These are phyloP conservation scores for Micropoecilia bifurca DNA, from an alignment of 2,797 vertebrate species.

Conservation along the genomic window DNA sequence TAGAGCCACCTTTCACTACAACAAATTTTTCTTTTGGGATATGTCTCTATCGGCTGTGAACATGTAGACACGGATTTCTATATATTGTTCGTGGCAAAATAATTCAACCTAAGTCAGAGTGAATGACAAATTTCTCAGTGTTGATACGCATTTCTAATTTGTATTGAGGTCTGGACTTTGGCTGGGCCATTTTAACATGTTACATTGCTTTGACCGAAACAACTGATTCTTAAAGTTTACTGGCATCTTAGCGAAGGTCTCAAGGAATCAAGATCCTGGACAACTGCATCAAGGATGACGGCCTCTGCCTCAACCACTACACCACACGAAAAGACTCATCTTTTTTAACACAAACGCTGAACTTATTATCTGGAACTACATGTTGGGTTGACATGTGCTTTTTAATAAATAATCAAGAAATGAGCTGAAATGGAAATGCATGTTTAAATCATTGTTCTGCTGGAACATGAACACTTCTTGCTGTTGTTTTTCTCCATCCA, in stretches of 20 bases:
- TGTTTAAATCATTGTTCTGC: background rate
- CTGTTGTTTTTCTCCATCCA: background rate
- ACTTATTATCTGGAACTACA: background rate
- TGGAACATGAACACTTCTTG: background rate
- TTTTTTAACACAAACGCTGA: background rate
- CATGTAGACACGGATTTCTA: background rate
- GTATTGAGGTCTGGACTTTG: background rate
- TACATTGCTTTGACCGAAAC: background rate
- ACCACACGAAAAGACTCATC: background rate
- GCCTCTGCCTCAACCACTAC: background rate
- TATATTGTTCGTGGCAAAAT: background rate
- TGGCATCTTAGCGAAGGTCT: background rate
- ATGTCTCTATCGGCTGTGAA: background rate
- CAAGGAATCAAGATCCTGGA: background rate
- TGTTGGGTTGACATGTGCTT: background rate
- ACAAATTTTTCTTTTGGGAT: background rate
- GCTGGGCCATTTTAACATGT: background rate
- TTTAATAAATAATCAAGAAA: background rate
- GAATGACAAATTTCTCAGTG: background rate
- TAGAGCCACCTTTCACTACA: background rate
- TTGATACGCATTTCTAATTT: background rate
- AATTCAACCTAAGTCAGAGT: background rate
- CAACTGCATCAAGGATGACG: background rate
- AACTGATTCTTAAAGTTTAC: background rate
- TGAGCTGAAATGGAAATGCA: background rate